A percentile compares a stretch with the other conserved stretches of the same genome.
phyloP scores from a whole-genome alignment of 2,797 vertebrate genomes.

The Etheostoma nigrum region DNA sequence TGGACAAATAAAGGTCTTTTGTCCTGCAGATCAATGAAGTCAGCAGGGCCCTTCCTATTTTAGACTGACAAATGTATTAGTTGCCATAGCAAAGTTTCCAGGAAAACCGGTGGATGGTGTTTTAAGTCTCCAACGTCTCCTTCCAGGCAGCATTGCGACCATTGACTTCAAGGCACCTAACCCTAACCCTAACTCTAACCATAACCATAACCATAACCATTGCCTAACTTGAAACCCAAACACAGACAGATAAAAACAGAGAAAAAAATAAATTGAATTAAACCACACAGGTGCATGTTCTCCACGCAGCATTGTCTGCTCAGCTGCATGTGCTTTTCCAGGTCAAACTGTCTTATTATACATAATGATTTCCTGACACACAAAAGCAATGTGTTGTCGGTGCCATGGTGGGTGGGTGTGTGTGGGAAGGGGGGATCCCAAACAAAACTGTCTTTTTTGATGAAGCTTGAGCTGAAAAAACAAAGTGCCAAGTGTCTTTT shows the following conservation, averaged over 20 bases:
- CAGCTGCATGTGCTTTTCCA: slow-evolving; percentile 30
- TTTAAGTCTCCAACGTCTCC: too few relatives aligned
- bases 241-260: slow-evolving; percentile 30
- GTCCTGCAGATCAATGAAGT: slow-evolving; percentile 68
- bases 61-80: slow-evolving; percentile 76
- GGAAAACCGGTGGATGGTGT: slow-evolving; percentile 62
- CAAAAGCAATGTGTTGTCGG: neutral
- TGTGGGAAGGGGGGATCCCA: too few relatives aligned
- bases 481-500: neutral
- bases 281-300: slow-evolving; percentile 41
- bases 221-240: slow-evolving; percentile 52
- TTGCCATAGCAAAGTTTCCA: slow-evolving; percentile 85
- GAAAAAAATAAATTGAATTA: slow-evolving; percentile 49
- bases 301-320: slow-evolving; percentile 16
- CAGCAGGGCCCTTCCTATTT: slow-evolving; percentile 65
- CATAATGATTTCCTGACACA: slow-evolving; percentile 11
- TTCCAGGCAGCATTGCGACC: too few relatives aligned
- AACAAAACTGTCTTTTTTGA: neutral
- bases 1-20: slow-evolving; percentile 55
- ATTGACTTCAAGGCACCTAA: too few relatives aligned
- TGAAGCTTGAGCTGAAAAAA: neutral
- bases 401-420: too few relatives aligned
- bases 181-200: too few relatives aligned
- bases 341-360: slow-evolving; percentile 8
- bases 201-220: too few relatives aligned